Base-by-base conservation (phyloP, 1,140 invertebrate genomes). In the Olivierus martensii region DNA sequence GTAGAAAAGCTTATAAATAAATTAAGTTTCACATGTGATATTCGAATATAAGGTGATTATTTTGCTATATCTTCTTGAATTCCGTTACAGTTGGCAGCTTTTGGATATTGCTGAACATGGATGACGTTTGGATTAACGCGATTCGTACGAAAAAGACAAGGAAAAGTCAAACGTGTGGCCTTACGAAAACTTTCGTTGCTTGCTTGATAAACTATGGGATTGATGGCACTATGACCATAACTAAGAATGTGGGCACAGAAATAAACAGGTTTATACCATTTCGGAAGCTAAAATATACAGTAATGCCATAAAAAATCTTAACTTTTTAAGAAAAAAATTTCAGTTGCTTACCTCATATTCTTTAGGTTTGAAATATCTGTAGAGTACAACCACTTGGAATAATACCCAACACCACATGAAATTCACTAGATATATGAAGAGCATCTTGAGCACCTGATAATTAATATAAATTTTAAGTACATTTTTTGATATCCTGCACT, bases 191-290 rank as follows among this genome's bases (percentile, higher is more conserved):
- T 77, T 28, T 77, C 73, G 59, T 83, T 84, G 10, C 76, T 82
- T 35, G 79, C 77, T 12, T 80, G 81, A 55, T 83, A 84, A 39
- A 84, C 78, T 2, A 84, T 64, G 0, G 83, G 83, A 66, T 84
- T 84, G 43, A 84, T 68, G 7, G 80, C 80, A 18, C 79, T 77
- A 63, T 83, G 83, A 5, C 77, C 56, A 43, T 80, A 79, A 55
- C 83, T 78, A 9, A 84, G 65, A 56, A 76, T 81, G 61, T 80
- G 78, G 0, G 80, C 77, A 2, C 73, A 66, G 57, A 81, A 82
- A 74, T 78, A 79, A 46, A 82, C 63, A 2, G 69, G 66, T 42
- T 70, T 65, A 62, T 74, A 79, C 35, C 65, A 66, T n/a, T 48
- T 42, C 0, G 57, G 36, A 6, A 64, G 49, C 59, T 61, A 46